Evolutionary conservation across 2,113 vertebrate species (phyloP).

Genomic region (Aphelocoma coerulescens): DNA sequence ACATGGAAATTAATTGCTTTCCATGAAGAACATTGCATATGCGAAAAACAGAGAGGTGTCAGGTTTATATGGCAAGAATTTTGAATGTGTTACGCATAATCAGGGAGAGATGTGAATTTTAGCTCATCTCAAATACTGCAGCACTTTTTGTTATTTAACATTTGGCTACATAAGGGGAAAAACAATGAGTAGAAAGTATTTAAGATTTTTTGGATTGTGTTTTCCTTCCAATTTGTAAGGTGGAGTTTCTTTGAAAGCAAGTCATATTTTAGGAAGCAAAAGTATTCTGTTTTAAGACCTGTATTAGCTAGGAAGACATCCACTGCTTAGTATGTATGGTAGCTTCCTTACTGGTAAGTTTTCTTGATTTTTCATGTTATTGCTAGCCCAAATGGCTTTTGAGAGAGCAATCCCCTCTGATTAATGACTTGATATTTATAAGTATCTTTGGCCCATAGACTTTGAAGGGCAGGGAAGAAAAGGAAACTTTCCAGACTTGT

Average conservation of each 20-base stretch:
- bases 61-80: neutral
- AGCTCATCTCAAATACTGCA: neutral
- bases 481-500: neutral
- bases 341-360: neutral
- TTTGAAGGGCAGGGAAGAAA: neutral
- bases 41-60: neutral
- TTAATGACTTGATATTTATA: neutral
- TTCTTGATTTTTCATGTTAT: neutral
- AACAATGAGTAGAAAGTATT: neutral
- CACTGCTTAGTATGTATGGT: neutral
- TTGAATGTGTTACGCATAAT: neutral
- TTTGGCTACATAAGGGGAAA: neutral
- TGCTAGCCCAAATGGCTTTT: neutral
- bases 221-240: neutral
- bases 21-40: neutral
- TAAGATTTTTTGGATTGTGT: neutral
- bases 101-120: fast-evolving
- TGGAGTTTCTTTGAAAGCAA: neutral
- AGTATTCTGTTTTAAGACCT: neutral
- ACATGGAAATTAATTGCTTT: neutral
- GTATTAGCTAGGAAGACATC: neutral
- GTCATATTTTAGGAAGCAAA: neutral
- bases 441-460: neutral
- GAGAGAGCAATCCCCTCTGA: neutral
- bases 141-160: neutral